Conservation (phyloP, 2,888 invertebrate genomes). For the Panzeria rudis region DNA sequence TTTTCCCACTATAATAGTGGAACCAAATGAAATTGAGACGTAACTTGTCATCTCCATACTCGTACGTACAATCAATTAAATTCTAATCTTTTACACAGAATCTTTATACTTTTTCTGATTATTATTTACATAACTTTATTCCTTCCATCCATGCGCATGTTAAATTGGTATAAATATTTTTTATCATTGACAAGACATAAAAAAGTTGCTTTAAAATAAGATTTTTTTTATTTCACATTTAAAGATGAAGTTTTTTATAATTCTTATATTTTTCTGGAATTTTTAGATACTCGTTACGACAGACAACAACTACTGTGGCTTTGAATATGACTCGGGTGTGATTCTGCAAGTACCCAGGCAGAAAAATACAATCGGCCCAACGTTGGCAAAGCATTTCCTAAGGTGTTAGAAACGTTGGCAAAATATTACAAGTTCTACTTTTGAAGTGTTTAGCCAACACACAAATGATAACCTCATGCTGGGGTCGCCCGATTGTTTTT, state of each 20-base stretch:
- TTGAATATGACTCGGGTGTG: not conserved
- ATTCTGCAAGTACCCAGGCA: constrained; percentile 11
- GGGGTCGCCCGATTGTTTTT: no score
- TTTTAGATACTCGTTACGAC: not conserved
- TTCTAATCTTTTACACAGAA: constrained; percentile 31
- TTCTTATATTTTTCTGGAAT: constrained; percentile 8
- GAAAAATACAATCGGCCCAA: no score
- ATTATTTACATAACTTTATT: constrained; percentile 14
- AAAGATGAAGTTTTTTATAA: constrained; percentile 4
- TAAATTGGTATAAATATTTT: constrained; percentile 41
- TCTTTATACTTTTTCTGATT: constrained; percentile 34
- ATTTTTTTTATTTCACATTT: constrained; percentile 4
- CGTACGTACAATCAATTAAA: constrained; percentile 25
- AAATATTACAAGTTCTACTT: no score
- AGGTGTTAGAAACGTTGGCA: no score
- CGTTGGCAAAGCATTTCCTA: no score
- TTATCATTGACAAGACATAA: constrained; percentile 48
- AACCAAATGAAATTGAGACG: not conserved
- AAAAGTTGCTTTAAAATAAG: constrained; percentile 18
- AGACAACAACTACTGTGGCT: constrained; percentile 4
- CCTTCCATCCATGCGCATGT: not conserved
- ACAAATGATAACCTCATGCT: no score
- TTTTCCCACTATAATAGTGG: constrained; percentile 4
- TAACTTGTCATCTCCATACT: not conserved
- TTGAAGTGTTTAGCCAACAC: no score